These are phyloP conservation scores for Agrilus biguttatus DNA, from an alignment of 2,888 invertebrate genomes.

Conservation along the genomic window DNA sequence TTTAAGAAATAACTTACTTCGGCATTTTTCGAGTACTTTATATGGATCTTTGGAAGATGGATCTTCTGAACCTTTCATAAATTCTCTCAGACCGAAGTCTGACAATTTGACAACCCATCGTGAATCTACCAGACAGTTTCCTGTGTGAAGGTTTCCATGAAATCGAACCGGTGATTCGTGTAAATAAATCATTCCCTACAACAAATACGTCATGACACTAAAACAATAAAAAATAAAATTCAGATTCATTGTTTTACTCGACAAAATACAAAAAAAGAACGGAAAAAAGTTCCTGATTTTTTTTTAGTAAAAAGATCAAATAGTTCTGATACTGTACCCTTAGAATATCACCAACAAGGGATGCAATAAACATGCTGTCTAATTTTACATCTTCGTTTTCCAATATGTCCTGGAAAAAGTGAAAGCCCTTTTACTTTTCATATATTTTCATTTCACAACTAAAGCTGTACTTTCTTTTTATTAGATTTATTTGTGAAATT, in stretches of 20 bases:
- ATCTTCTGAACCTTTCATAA: slow-evolving; percentile 61
- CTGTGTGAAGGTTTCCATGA: slow-evolving; percentile 78
- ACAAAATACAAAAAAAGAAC: too few species aligned
- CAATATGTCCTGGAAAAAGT: slow-evolving; percentile 61
- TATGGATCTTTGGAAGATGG: slow-evolving; percentile 40
- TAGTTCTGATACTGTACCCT: slow-evolving; percentile 46
- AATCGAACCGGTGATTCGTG: slow-evolving; percentile 76
- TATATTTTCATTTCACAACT: not conserved
- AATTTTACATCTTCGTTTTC: slow-evolving; percentile 91
- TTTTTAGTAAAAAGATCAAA: too few species aligned
- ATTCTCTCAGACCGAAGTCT: slow-evolving; percentile 82
- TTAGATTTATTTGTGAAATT: too few species aligned
- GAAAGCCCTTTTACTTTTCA: not conserved
- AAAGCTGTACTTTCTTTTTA: too few species aligned
- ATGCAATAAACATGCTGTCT: slow-evolving; percentile 93
- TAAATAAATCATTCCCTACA: slow-evolving; percentile 77
- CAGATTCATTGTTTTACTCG: too few species aligned
- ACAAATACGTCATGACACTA: slow-evolving; percentile 7
- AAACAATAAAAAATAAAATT: too few species aligned
- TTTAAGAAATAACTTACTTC: slow-evolving; percentile 39
- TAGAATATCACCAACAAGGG: slow-evolving; percentile 86
- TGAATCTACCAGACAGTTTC: slow-evolving; percentile 88
- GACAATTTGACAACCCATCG: slow-evolving; percentile 89
- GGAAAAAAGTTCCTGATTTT: too few species aligned
- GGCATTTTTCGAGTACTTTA: slow-evolving; percentile 49